Evolutionary conservation across 2,888 invertebrate genomes (phyloP), one percentile per base, ranked within the genome.

Genomic region (Trimorus sp.): DNA sequence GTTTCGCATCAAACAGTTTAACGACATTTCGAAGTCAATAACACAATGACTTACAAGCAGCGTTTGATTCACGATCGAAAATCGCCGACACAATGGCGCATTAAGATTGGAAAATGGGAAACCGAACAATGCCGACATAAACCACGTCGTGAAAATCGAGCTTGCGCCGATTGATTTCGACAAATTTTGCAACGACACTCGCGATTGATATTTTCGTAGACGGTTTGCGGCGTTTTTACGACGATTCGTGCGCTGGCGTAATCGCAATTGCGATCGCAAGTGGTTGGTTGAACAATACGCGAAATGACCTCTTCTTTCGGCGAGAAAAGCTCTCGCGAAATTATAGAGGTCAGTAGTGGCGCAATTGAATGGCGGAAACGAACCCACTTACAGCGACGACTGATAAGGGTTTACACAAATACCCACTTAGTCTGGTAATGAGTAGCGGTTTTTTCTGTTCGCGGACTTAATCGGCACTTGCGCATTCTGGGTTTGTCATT

Each of bases 361-460:
- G 76, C 80, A 80, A 76, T 66, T 71, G 42, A 71, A 65, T 54
- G 71, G 60, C 75, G 76, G 75, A 73, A 80, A 70, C 70, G 53
- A 68, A 62, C 38, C 62, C 63, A 59, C 65, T 63, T 65, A 83
- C 68, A 74, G 74, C 73, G 78, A 79, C 80, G 85, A 85, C 81
- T 84, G 89, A 89, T 88, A 89, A 87, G 82, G 80, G 70, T 70
- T 78, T 84, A 89, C 89, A 88, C 71, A 66, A 84, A 82, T 89
- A 85, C 83, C 82, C 88, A 89, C 89, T 89, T 88, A 68, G 78
- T 54, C 48, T 37, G 58, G 69, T 56, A 56, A 62, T 68, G 80
- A 59, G 53, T 60, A 37, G 53, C 62, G 45, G 53, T 66, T 69
- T 62, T 42, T 51, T 6, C 12, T 74, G 73, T 58, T n/a, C 38